A percentile compares a stretch with the other conserved stretches of the same genome.
phyloP scores from a whole-genome alignment of 2,888 invertebrate species.

The Standfussiana lucernea region DNA sequence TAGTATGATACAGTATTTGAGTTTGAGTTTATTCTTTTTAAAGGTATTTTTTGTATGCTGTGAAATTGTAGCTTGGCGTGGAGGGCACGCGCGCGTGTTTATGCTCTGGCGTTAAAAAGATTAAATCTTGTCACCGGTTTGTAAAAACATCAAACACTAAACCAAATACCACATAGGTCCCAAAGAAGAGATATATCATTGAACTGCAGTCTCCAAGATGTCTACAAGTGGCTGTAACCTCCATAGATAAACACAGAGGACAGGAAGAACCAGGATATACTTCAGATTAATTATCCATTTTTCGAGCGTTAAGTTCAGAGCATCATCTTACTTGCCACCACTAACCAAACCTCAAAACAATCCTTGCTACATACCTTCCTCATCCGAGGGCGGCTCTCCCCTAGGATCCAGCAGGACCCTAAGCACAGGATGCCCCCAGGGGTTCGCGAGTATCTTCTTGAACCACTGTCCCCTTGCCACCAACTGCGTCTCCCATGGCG shows the following conservation, averaged over 20 bases:
- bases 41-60: no score
- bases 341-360: background rate
- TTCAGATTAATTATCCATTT: background rate
- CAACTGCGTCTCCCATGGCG: constrained; percentile 82
- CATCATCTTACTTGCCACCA: background rate
- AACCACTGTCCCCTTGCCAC: constrained; percentile 91
- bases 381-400: constrained; percentile 84
- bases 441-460: constrained; percentile 85
- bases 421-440: constrained; percentile 91
- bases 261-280: background rate
- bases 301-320: background rate
- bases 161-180: background rate
- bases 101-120: no score
- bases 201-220: background rate
- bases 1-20: no score
- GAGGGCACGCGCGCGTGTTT: no score
- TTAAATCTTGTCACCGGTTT: background rate
- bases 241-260: background rate
- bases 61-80: no score
- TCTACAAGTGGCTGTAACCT: background rate
- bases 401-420: constrained; percentile 89
- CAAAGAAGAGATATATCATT: background rate
- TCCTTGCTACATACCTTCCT: constrained; percentile 75
- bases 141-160: background rate
- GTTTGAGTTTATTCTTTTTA: no score